phyloP scores from a whole-genome alignment of 2,113 vertebrate species.

The Tretioscincus oriximinensis region DNA sequence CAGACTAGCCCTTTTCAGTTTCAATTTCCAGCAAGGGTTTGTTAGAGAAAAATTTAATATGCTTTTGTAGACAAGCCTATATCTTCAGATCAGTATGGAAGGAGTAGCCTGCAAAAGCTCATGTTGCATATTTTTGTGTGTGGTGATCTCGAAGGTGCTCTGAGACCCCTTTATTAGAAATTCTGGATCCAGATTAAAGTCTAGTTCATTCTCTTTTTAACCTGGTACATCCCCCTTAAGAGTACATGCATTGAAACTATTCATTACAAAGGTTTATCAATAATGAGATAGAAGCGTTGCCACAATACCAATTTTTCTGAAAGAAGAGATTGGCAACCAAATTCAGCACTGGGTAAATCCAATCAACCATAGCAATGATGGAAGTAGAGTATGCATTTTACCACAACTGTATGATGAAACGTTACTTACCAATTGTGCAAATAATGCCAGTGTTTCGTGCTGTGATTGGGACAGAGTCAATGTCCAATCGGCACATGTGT shows the following conservation, averaged over 20 bases:
- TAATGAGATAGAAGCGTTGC: not conserved
- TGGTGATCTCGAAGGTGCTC: too few relatives aligned
- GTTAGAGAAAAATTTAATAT: too few relatives aligned
- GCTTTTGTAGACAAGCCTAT: too few relatives aligned
- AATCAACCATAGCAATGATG: not conserved
- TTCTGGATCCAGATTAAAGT: too few relatives aligned
- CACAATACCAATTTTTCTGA: not conserved
- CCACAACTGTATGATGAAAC: not conserved
- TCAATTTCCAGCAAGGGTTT: too few relatives aligned
- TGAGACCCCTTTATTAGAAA: too few relatives aligned
- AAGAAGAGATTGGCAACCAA: too few relatives aligned
- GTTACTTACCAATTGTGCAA: slow-evolving; percentile 91
- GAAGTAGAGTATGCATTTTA: not conserved
- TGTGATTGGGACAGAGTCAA: slow-evolving; percentile 88
- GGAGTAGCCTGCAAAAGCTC: too few relatives aligned
- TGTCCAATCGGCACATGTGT: slow-evolving; percentile 96
- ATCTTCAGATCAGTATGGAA: too few relatives aligned
- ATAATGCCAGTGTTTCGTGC: slow-evolving; percentile 97
- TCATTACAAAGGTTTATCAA: not conserved
- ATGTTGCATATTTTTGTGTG: too few relatives aligned
- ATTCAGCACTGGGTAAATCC: not conserved
- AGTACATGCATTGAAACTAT: too few relatives aligned
- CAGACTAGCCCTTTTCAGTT: not conserved
- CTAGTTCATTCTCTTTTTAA: too few relatives aligned
- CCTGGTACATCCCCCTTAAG: not conserved